Base-by-base conservation (phyloP, 1,140 invertebrate genomes). In the Eulimnadia texana region DNA sequence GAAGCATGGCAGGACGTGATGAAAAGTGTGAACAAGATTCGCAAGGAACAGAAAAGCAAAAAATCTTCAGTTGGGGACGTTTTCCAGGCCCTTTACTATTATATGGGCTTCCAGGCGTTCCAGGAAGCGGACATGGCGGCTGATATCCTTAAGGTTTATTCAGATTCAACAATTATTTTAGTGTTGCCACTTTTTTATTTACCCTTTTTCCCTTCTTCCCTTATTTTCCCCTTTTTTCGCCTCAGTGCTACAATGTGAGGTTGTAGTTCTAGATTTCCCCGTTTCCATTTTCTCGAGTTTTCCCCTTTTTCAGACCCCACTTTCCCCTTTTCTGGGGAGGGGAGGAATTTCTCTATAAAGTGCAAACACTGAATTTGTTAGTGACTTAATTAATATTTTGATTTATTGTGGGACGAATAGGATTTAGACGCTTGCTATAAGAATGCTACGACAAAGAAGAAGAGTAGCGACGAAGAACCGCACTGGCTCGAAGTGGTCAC, bases 401-500 rank as follows among this genome's bases (percentile, higher is more conserved):
- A 62, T 50, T 19, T n/a, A 51, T 66, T 64, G n/a, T n/a, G n/a
- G n/a, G n/a, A n/a, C n/a, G n/a, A n/a, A n/a, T 23, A 67, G 63
- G 67, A 88, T 70, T 69, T 87, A 20, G 77, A 83, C 65, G 78
- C 76, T 67, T 86, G 84, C 66, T 84, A 80, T 67, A 76, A 84
- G 57, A 78, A 80, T 70, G 75, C 81, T 13, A 61, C 65, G 0
- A 75, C 70, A 54, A 75, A 77, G 63, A 73, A 74, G 54, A 67
- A 67, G 42, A 63, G 65, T 16, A 63, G 71, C 20, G 68, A 73
- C 33, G 74, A 78, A 49, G 83, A 87, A 69, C 83, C 82, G 16
- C 73, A 81, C 64, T 90, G 86, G 86, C 79, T 85, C 58, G 84
- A 88, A 74, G 86, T 90, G 1, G 77, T 88, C 50, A 77, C 84